A percentile compares a stretch with the other conserved stretches of the same genome.
Evolutionary conservation across 2,888 invertebrate species (phyloP).

Genomic region (Pollenia griseotomentosa): DNA sequence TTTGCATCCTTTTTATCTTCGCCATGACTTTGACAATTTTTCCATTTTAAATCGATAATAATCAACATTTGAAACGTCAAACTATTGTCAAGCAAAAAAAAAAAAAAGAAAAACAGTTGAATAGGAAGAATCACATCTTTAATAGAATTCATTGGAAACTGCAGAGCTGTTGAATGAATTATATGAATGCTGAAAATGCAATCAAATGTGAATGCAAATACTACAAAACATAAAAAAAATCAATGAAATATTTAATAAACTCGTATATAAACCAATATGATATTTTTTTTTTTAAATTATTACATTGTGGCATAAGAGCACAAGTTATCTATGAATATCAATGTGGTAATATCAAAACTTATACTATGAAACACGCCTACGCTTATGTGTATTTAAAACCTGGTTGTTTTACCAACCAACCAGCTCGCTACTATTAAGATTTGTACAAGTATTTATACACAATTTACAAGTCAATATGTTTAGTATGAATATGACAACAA

Average conservation of each 20-base stretch:
- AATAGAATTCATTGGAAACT: slow-evolving; percentile 58
- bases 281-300: slow-evolving; percentile 52
- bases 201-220: slow-evolving; percentile 36
- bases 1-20: not conserved
- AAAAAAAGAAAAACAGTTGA: not conserved
- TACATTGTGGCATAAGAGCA: slow-evolving; percentile 7
- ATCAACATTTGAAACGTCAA: slow-evolving; percentile 61
- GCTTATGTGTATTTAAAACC: slow-evolving; percentile 54
- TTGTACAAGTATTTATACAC: slow-evolving; percentile 14
- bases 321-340: not conserved
- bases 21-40: not conserved
- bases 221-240: not conserved
- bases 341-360: slow-evolving; percentile 42
- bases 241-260: slow-evolving; percentile 63
- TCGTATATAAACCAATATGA: slow-evolving; percentile 26
- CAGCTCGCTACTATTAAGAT: slow-evolving; percentile 35
- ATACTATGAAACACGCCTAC: slow-evolving; percentile 23
- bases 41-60: slow-evolving; percentile 30
- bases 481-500: not conserved
- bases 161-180: not conserved
- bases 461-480: slow-evolving; percentile 14
- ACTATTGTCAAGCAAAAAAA: slow-evolving; percentile 24
- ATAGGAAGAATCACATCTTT: slow-evolving; percentile 24
- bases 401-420: slow-evolving; percentile 10
- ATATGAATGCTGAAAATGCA: slow-evolving; percentile 43